Percentiles rank a stretch among this genome's conserved stretches.
These are phyloP conservation scores for Spisula solida DNA, from an alignment of 2,888 invertebrate genomes.

Conservation along the genomic window DNA sequence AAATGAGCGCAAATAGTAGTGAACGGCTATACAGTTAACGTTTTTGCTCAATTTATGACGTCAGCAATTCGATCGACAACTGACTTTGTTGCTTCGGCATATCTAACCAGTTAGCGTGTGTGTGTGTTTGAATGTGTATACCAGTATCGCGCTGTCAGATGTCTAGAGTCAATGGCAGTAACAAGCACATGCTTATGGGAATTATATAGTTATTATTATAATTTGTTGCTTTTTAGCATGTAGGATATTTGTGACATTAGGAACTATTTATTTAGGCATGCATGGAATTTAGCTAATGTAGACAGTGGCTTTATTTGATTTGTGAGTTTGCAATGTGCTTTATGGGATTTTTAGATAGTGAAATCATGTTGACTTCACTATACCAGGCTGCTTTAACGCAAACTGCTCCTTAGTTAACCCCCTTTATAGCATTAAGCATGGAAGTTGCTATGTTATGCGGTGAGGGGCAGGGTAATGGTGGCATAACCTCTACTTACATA, in stretches of 20 bases:
- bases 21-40: constrained; percentile 45
- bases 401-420: background rate
- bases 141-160: constrained; percentile 40
- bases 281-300: constrained; percentile 42
- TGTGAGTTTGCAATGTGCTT: constrained; percentile 22
- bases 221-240: constrained; percentile 40
- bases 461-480: constrained; percentile 85
- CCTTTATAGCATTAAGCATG: constrained; percentile 75
- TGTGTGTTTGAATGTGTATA: constrained; percentile 55
- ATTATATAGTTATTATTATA: constrained; percentile 14
- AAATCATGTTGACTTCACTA: constrained; percentile 18
- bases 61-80: constrained; percentile 67
- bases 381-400: constrained; percentile 1
- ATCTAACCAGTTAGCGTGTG: constrained; percentile 46
- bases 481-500: constrained; percentile 78
- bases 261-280: constrained; percentile 23
- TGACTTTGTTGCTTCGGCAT: constrained; percentile 59
- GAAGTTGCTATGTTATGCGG: constrained; percentile 87
- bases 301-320: constrained; percentile 29
- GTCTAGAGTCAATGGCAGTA: constrained; percentile 41
- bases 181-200: constrained; percentile 36
- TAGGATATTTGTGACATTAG: constrained; percentile 38
- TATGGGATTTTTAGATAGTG: constrained; percentile 24
- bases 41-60: constrained; percentile 63
- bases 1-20: constrained; percentile 51